Base-by-base conservation (phyloP, 2,113 vertebrate genomes). In the Prochilodus magdalenae region DNA sequence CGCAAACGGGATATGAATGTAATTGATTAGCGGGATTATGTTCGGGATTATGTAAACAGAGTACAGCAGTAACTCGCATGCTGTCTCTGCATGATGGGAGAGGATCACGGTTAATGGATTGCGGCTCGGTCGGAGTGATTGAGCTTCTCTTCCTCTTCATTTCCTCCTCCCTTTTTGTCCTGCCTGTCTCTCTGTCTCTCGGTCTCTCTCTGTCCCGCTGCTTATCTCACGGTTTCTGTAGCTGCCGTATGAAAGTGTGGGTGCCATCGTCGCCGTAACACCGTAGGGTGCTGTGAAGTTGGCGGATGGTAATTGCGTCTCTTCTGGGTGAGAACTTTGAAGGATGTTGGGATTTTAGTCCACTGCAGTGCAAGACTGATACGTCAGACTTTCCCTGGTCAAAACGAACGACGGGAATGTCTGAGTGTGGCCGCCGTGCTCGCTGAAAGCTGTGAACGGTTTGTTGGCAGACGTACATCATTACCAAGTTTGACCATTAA, bases 71-170 rank as follows among this genome's bases (percentile, higher is more conserved):
- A 44, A 44, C 40, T 44, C 40, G 4, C 15, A 33, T 66, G 26
- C 63, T 77, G 65, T 27, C 60, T 49, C 65, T 53, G 22, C 40
- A 72, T 77, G 53, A 71, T 62, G 80, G 65, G 26, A 65, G 27
- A 24, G 0, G 62, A 65, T 11, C 30, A 33, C 73, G 53, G 55
- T 59, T 75, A 44, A 59, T 75, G 53, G 29, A 75, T 75, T 13
- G 30, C 40, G 44, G 22, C 15, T 51, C 15, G 49, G 53, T 55
- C 53, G 12, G 33, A 57, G 22, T 44, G 40, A 44, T 44, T 44
- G 40, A 8, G 29, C 5, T 30, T 20, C 53, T 75, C 16, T 7
- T 40, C 16, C 30, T 57, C 44, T 22, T 15, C 4, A 14, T 24
- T 36, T 62, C 15, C 5, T 49, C 62, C 55, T 30, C 36, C 14